Evolutionary conservation across 2,888 invertebrate species (phyloP).

Genomic region (Mesoligia furuncula): DNA sequence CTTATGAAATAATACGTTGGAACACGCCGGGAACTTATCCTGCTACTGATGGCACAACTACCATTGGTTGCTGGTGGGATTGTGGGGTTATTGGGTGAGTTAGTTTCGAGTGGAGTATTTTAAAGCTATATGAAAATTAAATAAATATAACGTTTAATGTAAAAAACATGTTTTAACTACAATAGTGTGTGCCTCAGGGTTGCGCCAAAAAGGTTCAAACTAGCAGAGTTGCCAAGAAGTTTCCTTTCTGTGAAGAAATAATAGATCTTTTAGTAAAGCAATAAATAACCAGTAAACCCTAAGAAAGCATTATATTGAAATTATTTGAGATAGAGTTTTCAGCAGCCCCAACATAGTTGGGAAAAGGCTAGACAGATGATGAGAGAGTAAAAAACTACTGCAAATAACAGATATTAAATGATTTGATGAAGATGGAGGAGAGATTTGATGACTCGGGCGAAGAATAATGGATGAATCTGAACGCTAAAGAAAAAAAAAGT

Average conservation of each 20-base stretch:
- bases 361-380: no score
- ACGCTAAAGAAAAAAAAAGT: background rate
- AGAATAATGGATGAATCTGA: background rate
- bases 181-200: no score
- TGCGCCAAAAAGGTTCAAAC: no score
- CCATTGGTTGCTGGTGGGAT: constrained; percentile 6
- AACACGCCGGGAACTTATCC: constrained; percentile 62
- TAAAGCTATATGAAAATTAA: background rate
- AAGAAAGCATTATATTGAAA: background rate
- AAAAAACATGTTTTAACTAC: no score
- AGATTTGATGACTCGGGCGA: background rate
- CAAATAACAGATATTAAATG: background rate
- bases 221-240: background rate
- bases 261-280: background rate
- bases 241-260: background rate
- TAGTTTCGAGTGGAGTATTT: constrained; percentile 4
- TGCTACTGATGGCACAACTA: constrained; percentile 51
- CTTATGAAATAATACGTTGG: constrained; percentile 76
- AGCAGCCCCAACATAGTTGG: no score
- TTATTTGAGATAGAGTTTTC: background rate
- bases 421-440: background rate
- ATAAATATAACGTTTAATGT: no score
- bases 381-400: no score
- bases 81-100: constrained; percentile 6
- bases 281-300: background rate